Base-by-base conservation (phyloP, 1,140 invertebrate genomes). In the Diachasmimorpha longicaudata region DNA sequence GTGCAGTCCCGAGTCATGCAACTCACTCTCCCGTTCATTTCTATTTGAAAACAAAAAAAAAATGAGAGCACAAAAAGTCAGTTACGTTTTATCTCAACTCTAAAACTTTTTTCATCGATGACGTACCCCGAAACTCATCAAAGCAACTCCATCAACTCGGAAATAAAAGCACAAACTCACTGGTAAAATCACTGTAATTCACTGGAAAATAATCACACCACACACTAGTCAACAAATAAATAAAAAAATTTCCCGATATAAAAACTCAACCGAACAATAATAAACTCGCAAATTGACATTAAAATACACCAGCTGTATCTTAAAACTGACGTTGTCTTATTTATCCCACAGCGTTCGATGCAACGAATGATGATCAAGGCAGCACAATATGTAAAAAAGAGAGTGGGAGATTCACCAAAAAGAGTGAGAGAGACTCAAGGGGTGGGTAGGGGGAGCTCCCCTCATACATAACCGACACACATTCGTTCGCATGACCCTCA, bases 341-440 rank as follows among this genome's bases (percentile, higher is more conserved):
- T 73, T 73, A 73, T 73, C 31, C 58, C 55, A 11, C 58, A 37
- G 67, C 55, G 72, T 73, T 66, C 72, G 55, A 73, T 73, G 72
- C 72, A 73, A 73, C 72, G 72, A 73, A 73, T 73, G 71, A 72
- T 72, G 55, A 73, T 73, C 19, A 66, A 44, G 72, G 72, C 37
- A 73, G 72, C 58, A 68, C 66, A 73, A 73, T 58, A 73, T 21
- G 46, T 39, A 21, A 66, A 10, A 69, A 77, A 68, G 37, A 70
- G 11, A 66, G 48, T 77, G 72, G 77, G 52, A 75, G 52, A 58
- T 52, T 67, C 31, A n/a, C 39, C 72, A 31, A 68, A 67, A 74
- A 76, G 69, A 69, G 63, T 55, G 71, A 76, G 79, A 77, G 48
- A 79, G 79, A 77, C 72, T 80, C 77, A 52, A 75, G 78, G 80